Conservation (phyloP, 2,113 vertebrate genomes). For the Xiphophorus maculatus region DNA sequence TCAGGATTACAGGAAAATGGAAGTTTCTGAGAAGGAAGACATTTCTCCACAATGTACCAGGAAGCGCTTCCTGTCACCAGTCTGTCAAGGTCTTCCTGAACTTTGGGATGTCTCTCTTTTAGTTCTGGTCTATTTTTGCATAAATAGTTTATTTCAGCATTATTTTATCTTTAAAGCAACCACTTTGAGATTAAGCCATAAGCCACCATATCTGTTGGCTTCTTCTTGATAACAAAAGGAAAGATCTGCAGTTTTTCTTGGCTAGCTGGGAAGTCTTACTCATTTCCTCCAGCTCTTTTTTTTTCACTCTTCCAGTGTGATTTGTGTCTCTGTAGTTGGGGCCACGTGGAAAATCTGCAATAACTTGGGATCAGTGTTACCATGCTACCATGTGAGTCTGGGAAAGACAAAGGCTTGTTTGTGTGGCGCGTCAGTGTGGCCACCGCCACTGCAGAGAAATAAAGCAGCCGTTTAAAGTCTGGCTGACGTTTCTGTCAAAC, state of each 20-base stretch:
- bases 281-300: slow-evolving; percentile 42
- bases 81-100: slow-evolving; percentile 62
- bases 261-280: slow-evolving; percentile 37
- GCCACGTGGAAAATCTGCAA: slow-evolving; percentile 59
- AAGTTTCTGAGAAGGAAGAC: slow-evolving; percentile 50
- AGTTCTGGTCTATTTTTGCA: neutral
- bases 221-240: slow-evolving; percentile 47
- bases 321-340: slow-evolving; percentile 31
- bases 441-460: slow-evolving; percentile 22
- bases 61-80: slow-evolving; percentile 69
- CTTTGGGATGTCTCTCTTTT: slow-evolving; percentile 38
- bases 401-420: slow-evolving; percentile 69
- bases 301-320: slow-evolving; percentile 32
- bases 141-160: neutral
- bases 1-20: slow-evolving; percentile 22
- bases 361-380: slow-evolving; percentile 43
- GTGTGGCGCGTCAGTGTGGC: slow-evolving; percentile 41
- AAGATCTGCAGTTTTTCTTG: slow-evolving; percentile 42
- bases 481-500: slow-evolving; percentile 39
- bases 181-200: neutral
- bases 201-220: slow-evolving; percentile 1
- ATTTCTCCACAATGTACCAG: slow-evolving; percentile 60
- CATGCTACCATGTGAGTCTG: slow-evolving; percentile 62
- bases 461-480: slow-evolving; percentile 27
- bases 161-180: neutral